phyloP scores from a whole-genome alignment of 2,888 invertebrate genomes.

The Zygothrica quintamaculata region DNA sequence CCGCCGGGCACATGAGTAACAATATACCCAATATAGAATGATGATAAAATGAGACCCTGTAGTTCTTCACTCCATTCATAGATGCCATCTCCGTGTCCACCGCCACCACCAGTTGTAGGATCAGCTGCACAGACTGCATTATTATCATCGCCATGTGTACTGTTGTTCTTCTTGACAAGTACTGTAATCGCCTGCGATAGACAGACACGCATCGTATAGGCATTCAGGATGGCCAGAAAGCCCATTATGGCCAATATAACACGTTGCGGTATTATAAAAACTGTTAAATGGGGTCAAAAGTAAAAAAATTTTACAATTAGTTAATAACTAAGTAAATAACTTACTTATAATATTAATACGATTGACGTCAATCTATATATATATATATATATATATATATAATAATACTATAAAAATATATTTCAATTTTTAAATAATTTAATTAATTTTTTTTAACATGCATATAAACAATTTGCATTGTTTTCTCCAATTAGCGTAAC shows the following conservation, averaged over 20 bases:
- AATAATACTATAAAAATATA: neutral
- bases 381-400: no score
- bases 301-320: slow-evolving; percentile 5
- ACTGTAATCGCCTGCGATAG: slow-evolving; percentile 90
- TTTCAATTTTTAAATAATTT: slow-evolving; percentile 24
- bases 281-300: slow-evolving; percentile 51
- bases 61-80: slow-evolving; percentile 89
- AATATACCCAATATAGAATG: slow-evolving; percentile 94
- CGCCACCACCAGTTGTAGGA: slow-evolving; percentile 47
- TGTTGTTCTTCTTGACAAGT: slow-evolving; percentile 86
- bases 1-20: slow-evolving; percentile 93
- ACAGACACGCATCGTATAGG: slow-evolving; percentile 90
- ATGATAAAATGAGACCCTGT: slow-evolving; percentile 91
- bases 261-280: slow-evolving; percentile 86
- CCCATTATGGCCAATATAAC: slow-evolving; percentile 90
- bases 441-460: slow-evolving; percentile 55
- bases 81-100: slow-evolving; percentile 52
- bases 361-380: slow-evolving; percentile 44
- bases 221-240: slow-evolving; percentile 89
- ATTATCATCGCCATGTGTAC: slow-evolving; percentile 45
- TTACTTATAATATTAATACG: neutral
- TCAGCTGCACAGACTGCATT: slow-evolving; percentile 73
- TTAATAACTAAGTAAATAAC: slow-evolving; percentile 3
- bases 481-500: slow-evolving; percentile 57
- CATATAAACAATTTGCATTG: slow-evolving; percentile 54